A percentile compares a stretch with the other conserved stretches of the same genome.
phyloP scores from a whole-genome alignment of 2,113 vertebrate species.

The Protomyctophum bolini region DNA sequence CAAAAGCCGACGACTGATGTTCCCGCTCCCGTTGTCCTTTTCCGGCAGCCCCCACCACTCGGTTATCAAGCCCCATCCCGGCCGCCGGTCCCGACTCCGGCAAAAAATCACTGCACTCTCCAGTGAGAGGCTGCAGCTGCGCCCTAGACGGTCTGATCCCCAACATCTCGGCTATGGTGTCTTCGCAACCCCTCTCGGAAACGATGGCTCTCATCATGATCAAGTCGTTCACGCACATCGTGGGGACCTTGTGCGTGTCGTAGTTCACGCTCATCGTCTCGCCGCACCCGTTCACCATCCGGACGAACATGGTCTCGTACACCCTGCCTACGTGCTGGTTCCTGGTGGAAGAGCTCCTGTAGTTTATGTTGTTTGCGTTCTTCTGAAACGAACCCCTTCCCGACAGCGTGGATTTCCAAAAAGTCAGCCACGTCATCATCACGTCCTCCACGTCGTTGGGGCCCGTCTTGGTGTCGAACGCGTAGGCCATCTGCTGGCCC shows the following conservation, averaged over 20 bases:
- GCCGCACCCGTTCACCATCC: not conserved
- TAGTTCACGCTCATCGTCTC: not conserved
- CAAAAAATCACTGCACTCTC: not conserved
- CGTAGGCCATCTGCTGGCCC: slow-evolving; percentile 4
- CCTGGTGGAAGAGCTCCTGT: not conserved
- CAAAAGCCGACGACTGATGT: no score
- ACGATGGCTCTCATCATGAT: slow-evolving; percentile 3
- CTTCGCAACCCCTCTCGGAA: slow-evolving; percentile 3
- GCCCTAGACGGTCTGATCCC: slow-evolving; percentile 1
- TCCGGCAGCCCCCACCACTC: not conserved
- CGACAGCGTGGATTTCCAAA: not conserved
- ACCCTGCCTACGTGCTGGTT: not conserved
- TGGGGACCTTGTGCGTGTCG: not conserved
- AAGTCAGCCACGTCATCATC: slow-evolving; percentile 3
- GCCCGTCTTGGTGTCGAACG: slow-evolving; percentile 1
- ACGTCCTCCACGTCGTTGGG: slow-evolving; percentile 3
- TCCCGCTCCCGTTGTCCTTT: not conserved
- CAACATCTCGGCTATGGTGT: slow-evolving; percentile 1
- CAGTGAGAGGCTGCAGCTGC: not conserved
- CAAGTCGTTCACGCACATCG: slow-evolving; percentile 2
- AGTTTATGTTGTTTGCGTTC: not conserved
- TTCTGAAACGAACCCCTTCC: slow-evolving; percentile 6
- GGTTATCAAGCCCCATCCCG: slow-evolving; percentile 1
- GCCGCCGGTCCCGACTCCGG: not conserved
- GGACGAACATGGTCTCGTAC: slow-evolving; percentile 2